phyloP scores from a whole-genome alignment of 2,113 vertebrate genomes.

The Cyprinodon brontotheroides region DNA sequence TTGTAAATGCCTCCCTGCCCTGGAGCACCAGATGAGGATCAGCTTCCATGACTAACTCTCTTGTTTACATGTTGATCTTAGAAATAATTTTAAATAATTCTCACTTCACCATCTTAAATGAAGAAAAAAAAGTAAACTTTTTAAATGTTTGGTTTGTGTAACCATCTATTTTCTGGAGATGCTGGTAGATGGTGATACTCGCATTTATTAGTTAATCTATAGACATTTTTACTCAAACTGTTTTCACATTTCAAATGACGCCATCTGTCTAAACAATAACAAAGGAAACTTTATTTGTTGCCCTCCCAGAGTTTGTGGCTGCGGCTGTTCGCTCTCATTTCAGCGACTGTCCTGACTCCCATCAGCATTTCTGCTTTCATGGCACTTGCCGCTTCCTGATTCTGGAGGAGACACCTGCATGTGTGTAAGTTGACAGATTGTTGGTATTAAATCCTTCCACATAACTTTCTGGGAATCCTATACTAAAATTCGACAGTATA shows the following conservation, averaged over 20 bases:
- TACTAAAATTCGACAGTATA: background rate
- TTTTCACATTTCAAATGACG: background rate
- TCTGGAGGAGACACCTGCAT: conserved; percentile 85
- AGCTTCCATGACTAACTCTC: too few relatives aligned
- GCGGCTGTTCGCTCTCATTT: conserved; percentile 89
- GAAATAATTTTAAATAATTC: too few relatives aligned
- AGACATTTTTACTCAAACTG: background rate
- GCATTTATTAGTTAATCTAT: background rate
- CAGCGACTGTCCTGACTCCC: conserved; percentile 86
- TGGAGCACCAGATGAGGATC: too few relatives aligned
- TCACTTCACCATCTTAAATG: too few relatives aligned
- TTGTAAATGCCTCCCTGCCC: too few relatives aligned
- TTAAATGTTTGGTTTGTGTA: too few relatives aligned
- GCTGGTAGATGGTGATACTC: background rate
- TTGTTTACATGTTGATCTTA: too few relatives aligned
- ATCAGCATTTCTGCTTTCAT: conserved; percentile 89
- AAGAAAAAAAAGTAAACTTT: too few relatives aligned
- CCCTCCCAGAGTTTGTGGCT: conserved; percentile 81
- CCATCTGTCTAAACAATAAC: background rate
- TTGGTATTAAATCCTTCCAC: background rate
- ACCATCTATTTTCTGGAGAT: background rate
- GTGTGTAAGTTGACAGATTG: conserved; percentile 82
- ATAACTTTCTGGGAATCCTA: background rate
- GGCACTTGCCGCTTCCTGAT: conserved; percentile 90
- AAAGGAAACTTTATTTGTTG: background rate